phyloP scores from a whole-genome alignment of 2,888 invertebrate species.

The Macrosiphum euphorbiae region DNA sequence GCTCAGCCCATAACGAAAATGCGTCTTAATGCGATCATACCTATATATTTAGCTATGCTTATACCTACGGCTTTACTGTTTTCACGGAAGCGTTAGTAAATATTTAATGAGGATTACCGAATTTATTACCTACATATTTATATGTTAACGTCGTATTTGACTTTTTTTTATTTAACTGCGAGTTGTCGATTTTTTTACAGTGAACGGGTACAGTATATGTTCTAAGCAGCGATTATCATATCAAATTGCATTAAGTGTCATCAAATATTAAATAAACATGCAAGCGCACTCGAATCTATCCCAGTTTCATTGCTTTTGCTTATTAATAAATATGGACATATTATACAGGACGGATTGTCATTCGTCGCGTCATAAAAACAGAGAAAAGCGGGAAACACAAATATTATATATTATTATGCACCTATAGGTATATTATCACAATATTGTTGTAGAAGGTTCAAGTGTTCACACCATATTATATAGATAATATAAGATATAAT shows the following conservation, averaged over 20 bases:
- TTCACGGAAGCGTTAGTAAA: not conserved
- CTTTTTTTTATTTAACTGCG: not conserved
- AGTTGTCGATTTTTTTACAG: not conserved
- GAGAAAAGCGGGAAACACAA: not conserved
- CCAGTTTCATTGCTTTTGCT: not conserved
- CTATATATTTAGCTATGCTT: no score
- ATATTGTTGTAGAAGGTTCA: not conserved
- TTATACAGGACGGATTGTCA: not conserved
- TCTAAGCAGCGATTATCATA: constrained; percentile 45
- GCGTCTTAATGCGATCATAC: no score
- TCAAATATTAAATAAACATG: constrained; percentile 12
- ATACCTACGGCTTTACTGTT: not conserved
- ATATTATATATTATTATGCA: not conserved
- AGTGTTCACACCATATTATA: not conserved
- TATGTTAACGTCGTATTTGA: not conserved
- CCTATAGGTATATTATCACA: not conserved
- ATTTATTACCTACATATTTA: not conserved
- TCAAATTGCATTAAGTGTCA: constrained; percentile 18
- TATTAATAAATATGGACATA: not conserved
- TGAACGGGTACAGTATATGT: not conserved
- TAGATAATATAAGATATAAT: no score
- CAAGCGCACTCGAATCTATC: constrained; percentile 25
- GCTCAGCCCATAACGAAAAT: no score
- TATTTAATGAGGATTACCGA: not conserved
- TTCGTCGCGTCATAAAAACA: not conserved